These are phyloP conservation scores for Synergus umbraculus DNA, from an alignment of 2,888 invertebrate genomes.

Conservation along the genomic window DNA sequence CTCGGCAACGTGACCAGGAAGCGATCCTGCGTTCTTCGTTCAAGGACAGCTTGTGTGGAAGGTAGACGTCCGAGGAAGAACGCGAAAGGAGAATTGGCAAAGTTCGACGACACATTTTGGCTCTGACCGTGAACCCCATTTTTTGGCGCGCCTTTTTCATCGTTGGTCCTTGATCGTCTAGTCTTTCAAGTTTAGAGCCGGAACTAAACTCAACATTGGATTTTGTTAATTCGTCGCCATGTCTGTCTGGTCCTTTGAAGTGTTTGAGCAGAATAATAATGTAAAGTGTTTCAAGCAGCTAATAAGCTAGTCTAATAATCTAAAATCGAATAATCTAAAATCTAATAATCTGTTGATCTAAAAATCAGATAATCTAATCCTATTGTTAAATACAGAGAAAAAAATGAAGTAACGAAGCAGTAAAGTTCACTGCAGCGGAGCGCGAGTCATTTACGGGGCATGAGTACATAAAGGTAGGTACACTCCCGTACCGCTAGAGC, in stretches of 20 bases:
- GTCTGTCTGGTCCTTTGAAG: neutral
- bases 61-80: slow-evolving; percentile 28
- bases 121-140: slow-evolving; percentile 53
- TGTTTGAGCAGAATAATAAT: neutral
- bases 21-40: slow-evolving; percentile 21
- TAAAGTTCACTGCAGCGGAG: slow-evolving; percentile 25
- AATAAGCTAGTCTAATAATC: too few relatives aligned
- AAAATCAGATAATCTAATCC: neutral
- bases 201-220: neutral
- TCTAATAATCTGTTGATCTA: neutral
- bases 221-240: neutral
- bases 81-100: slow-evolving; percentile 37
- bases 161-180: slow-evolving; percentile 48
- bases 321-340: too few relatives aligned
- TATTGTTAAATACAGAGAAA: neutral
- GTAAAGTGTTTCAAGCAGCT: too few relatives aligned
- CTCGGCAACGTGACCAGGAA: slow-evolving; percentile 37
- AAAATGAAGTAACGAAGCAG: neutral
- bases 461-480: slow-evolving; percentile 43
- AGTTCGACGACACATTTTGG: slow-evolving; percentile 40
- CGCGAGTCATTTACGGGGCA: slow-evolving; percentile 49
- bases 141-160: slow-evolving; percentile 43
- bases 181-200: neutral
- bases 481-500: slow-evolving; percentile 59
- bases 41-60: slow-evolving; percentile 35